These are phyloP conservation scores for Bergia puertoricense DNA, from an alignment of 92 coral and sea anemone genomes.

Conservation along the genomic window DNA sequence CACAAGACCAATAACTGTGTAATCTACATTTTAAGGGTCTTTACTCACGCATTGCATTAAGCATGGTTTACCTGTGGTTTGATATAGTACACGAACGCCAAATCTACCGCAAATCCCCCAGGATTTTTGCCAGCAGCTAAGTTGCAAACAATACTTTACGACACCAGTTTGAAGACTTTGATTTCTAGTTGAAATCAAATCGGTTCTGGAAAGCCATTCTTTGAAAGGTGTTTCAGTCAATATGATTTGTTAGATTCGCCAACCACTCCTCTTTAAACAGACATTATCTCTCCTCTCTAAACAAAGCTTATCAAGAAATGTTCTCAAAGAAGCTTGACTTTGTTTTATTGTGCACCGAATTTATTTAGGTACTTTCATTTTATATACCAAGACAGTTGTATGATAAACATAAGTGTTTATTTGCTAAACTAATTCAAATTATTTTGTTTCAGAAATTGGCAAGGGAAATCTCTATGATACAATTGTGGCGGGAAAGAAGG, in stretches of 20 bases:
- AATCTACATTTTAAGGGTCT: conserved; percentile 31
- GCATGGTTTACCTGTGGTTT: conserved; percentile 38
- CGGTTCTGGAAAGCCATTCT: background rate
- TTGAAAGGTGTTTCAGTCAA: background rate
- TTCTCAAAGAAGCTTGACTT: background rate
- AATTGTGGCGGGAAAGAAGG: conserved; percentile 8
- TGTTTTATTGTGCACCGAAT: background rate
- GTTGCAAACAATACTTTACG: background rate
- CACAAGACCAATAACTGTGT: conserved; percentile 23
- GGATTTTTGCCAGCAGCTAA: conserved; percentile 19
- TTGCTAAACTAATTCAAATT: conserved; percentile 14
- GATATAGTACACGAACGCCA: conserved; percentile 32
- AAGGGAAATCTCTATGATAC: background rate
- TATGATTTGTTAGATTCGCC: background rate
- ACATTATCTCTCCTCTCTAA: background rate
- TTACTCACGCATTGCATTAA: conserved; percentile 34
- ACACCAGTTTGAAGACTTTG: background rate
- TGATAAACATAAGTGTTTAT: conserved; percentile 20
- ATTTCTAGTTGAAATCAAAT: too few relatives aligned
- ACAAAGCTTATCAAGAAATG: conserved; percentile 11
- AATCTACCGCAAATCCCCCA: background rate
- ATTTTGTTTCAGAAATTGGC: conserved; percentile 14
- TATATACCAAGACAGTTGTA: conserved; percentile 1
- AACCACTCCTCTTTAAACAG: background rate
- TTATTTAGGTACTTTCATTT: background rate